These are phyloP conservation scores for Hoplostethus mediterraneus DNA, from an alignment of 2,797 vertebrate genomes.

Conservation along the genomic window DNA sequence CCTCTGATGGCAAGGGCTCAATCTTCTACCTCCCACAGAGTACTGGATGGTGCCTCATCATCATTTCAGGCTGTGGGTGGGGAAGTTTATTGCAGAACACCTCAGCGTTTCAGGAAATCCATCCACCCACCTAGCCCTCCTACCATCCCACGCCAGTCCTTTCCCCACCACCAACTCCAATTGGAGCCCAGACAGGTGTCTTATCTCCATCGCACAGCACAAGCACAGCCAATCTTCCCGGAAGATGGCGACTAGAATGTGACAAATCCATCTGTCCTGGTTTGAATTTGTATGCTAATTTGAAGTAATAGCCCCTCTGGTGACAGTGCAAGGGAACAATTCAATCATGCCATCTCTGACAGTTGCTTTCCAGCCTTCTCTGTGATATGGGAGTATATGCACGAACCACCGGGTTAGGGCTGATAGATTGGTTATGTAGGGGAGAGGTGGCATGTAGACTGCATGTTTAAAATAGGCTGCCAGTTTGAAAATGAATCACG, in stretches of 20 bases:
- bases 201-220: conserved; percentile 86
- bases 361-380: conserved; percentile 79
- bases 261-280: conserved; percentile 91
- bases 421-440: conserved; percentile 83
- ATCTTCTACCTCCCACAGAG: conserved; percentile 74
- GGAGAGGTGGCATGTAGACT: conserved; percentile 75
- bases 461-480: conserved; percentile 79
- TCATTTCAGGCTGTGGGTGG: conserved; percentile 75
- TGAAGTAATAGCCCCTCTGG: conserved; percentile 90
- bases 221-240: conserved; percentile 85
- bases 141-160: conserved; percentile 45
- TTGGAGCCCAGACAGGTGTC: conserved; percentile 84
- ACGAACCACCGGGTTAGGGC: conserved; percentile 73
- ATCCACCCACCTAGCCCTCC: conserved; percentile 64
- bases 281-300: conserved; percentile 93
- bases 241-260: conserved; percentile 87
- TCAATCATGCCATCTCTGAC: conserved; percentile 89
- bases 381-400: conserved; percentile 81
- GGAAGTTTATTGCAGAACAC: conserved; percentile 80
- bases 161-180: conserved; percentile 62
- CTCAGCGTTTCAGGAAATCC: conserved; percentile 78
- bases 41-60: conserved; percentile 77
- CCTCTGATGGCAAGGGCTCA: conserved; percentile 62
- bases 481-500: conserved; percentile 76
- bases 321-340: conserved; percentile 89